Percentiles rank a stretch among this genome's conserved stretches.
Conservation (phyloP, 2,797 vertebrate genomes). For the Anomalospiza imberbis region DNA sequence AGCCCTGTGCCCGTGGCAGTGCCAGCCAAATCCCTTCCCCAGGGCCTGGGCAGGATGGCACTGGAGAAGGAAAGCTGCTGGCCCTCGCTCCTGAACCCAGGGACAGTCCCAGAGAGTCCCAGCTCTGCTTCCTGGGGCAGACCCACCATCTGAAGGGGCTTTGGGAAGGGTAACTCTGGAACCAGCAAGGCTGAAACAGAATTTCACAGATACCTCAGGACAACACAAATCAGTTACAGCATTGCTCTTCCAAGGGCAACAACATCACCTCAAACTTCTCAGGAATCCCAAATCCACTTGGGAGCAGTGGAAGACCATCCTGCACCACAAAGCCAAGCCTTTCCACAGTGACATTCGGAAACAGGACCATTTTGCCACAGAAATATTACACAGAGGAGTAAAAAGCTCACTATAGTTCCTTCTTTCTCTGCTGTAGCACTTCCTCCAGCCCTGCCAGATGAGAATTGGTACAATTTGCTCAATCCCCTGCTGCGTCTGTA, state of each 20-base stretch:
- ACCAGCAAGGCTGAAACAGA: neutral
- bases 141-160: neutral
- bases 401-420: neutral
- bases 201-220: neutral
- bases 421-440: neutral
- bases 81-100: neutral
- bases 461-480: neutral
- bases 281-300: neutral
- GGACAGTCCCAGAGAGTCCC: neutral
- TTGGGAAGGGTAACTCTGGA: neutral
- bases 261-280: neutral
- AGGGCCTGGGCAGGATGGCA: neutral
- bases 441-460: neutral
- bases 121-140: neutral
- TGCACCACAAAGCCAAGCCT: neutral
- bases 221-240: neutral
- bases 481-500: neutral
- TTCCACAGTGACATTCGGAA: rapidly evolving
- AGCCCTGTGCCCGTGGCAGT: rapidly evolving
- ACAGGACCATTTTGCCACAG: neutral
- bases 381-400: neutral
- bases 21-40: neutral
- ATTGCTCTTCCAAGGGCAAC: neutral
- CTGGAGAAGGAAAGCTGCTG: neutral
- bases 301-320: neutral